Evolutionary conservation across 2,113 vertebrate species (phyloP), one percentile per base, ranked within the genome.

Genomic region (Erpornis zantholeuca): DNA sequence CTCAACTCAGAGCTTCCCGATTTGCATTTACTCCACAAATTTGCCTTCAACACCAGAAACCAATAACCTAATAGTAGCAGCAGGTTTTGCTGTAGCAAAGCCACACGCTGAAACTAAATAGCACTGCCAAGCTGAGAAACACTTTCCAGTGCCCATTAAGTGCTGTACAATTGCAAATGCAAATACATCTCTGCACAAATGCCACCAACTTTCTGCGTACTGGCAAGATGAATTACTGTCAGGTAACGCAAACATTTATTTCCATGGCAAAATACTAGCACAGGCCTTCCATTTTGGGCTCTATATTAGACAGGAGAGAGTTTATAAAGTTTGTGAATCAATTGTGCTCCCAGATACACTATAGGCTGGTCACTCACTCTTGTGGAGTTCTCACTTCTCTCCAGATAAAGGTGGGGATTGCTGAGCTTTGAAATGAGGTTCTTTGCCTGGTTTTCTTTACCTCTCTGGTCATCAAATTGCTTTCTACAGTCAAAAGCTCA

Each of bases 21-120:
- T 94, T 80, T 90, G 79, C 86, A 89, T 95, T 88, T 28, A 73
- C 42, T 61, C 81, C 81, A 50, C 60, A 71, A 50, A 86, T 78
- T 65, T 53, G 22, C 49, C 31, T 86, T 77, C 72, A 73, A 63
- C 64, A 42, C 63, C 3, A 1, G 61, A 80, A 50, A 53, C 33
- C 23, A 40, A 3, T 0, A 1, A 64, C 2, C 18, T n/a, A 54
- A 88, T 15, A 68, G 57, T 4, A 60, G 49, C 3, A 7, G 47
- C 7, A 7, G 47, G 24, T 47, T 90, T 31, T 45, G 35, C 83
- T 50, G 35, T 40, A 44, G 31, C 14, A 44, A 54, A 86, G 53
- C 28, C 68, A 44, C 53, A 33, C 0, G 0, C 47, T 49, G 36
- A 40, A 76, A 80, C 86, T 18, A 31, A 69, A 63, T 27, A 61